Evolutionary conservation across 1,140 invertebrate genomes (phyloP).

Genomic region (Megathymus violae): DNA sequence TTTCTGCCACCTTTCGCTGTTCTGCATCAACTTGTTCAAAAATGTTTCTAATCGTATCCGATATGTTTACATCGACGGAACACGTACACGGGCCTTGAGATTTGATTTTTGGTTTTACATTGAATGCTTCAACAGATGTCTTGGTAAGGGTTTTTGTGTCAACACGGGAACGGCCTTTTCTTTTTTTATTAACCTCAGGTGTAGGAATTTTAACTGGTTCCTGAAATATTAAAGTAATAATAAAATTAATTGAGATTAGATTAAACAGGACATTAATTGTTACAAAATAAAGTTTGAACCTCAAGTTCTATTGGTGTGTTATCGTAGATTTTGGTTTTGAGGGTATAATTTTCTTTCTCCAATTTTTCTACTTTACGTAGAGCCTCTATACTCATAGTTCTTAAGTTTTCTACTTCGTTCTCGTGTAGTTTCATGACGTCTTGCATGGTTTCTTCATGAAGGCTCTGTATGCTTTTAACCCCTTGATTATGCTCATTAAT

Average conservation of each 20-base stretch:
- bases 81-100: constrained; percentile 68
- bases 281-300: too few species aligned
- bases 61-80: constrained; percentile 65
- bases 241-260: too few species aligned
- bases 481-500: constrained; percentile 76
- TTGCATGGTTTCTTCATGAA: constrained; percentile 70
- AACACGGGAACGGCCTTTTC: constrained; percentile 42
- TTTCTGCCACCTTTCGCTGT: constrained; percentile 68
- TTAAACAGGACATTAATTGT: too few species aligned
- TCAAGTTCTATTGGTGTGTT: constrained; percentile 36
- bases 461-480: constrained; percentile 68
- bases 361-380: constrained; percentile 68
- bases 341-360: constrained; percentile 60
- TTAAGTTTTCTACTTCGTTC: constrained; percentile 75
- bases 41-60: constrained; percentile 73
- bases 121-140: constrained; percentile 66
- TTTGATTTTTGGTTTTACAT: constrained; percentile 60
- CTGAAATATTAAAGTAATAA: constrained; percentile 43
- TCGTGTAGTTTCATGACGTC: constrained; percentile 72
- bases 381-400: constrained; percentile 73
- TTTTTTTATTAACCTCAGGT: constrained; percentile 50
- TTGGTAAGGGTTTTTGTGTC: constrained; percentile 64
- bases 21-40: constrained; percentile 74
- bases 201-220: constrained; percentile 51
- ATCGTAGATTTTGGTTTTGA: constrained; percentile 51